Percentiles rank a stretch among this genome's conserved stretches.
Evolutionary conservation across 2,888 invertebrate species (phyloP).

Genomic region (Strigamia maritima): DNA sequence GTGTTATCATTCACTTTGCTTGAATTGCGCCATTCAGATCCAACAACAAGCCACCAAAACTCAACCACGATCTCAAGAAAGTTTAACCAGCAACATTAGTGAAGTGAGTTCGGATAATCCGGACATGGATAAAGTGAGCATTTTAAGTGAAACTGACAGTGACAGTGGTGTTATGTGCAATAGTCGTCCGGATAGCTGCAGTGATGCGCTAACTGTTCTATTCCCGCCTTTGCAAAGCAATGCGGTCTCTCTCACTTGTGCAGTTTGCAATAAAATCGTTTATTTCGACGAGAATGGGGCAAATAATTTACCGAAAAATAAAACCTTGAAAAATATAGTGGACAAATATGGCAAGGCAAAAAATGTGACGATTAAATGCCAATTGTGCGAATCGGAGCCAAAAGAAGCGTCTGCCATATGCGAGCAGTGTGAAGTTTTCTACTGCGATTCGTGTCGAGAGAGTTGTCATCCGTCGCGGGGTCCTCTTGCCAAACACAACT

Average conservation of each 20-base stretch:
- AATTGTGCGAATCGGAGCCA: slow-evolving; percentile 68
- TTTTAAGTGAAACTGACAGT: slow-evolving; percentile 94
- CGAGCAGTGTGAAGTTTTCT: slow-evolving; percentile 87
- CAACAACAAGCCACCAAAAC: slow-evolving; percentile 63
- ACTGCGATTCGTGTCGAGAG: slow-evolving; percentile 88
- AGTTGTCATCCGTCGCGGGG: slow-evolving; percentile 91
- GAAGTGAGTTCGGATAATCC: slow-evolving; percentile 61
- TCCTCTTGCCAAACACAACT: slow-evolving; percentile 84
- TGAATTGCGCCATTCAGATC: slow-evolving; percentile 82
- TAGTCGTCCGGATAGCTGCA: slow-evolving; percentile 83
- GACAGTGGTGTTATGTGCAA: slow-evolving; percentile 95
- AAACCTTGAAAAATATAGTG: slow-evolving; percentile 89
- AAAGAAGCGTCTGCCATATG: slow-evolving; percentile 78
- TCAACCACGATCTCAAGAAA: slow-evolving; percentile 39
- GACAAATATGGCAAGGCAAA: slow-evolving; percentile 75
- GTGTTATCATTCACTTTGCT: slow-evolving; percentile 89
- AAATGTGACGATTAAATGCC: slow-evolving; percentile 65
- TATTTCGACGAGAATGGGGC: slow-evolving; percentile 94
- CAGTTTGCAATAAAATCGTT: slow-evolving; percentile 78
- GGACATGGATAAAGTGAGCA: slow-evolving; percentile 88
- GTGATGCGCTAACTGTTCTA: slow-evolving; percentile 62
- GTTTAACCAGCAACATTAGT: slow-evolving; percentile 47
- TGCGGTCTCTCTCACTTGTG: slow-evolving; percentile 57
- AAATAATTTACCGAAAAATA: slow-evolving; percentile 81
- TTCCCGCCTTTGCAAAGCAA: slow-evolving; percentile 45